Evolutionary conservation across 2,113 vertebrate species (phyloP), one percentile per base, ranked within the genome.

Genomic region (Petromus typicus): DNA sequence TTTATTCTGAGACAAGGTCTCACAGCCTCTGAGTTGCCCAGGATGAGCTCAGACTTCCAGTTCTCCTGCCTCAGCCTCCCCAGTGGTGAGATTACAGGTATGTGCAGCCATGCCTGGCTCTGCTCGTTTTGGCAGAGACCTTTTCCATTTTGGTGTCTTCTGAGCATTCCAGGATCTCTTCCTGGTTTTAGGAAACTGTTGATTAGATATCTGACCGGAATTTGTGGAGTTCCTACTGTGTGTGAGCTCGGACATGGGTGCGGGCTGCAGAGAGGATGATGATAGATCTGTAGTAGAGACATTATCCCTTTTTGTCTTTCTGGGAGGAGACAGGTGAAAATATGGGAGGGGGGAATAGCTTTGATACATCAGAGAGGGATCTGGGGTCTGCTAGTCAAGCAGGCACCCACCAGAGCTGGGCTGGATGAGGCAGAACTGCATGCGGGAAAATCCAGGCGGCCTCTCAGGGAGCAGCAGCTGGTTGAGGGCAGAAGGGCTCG

Each of bases 361-460:
- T 7, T 25, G 40, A 37, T 51, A 64, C 40, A 11, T 56, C 40
- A 7, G 48, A 48, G 43, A 80, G 22, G 45, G n/a, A 32, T 1
- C 1, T 3, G 4, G 32, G 34, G 25, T 13, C 16, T 32, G 11
- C 69, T 51, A 34, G 43, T 56, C 16, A 18, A 63, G 30, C 0
- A 3, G 79, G 25, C 3, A n/a, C n/a, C 1, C 14, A 4, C 22
- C 23, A 23, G 18, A 82, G 54, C 17, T 34, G 0, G 17, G 30
- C 9, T 13, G 10, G 37, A 13, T 7, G 10, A 17, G 5, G 18
- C 0, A 63, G 54, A 1, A 0, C 17, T n/a, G 17, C 64, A 40
- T 92, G 48, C 11, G 30, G 45, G 37, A 11, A 23, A 2, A 10
- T 34, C 45, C 37, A 40, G n/a, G 43, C 37, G 78, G 40, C 2